Evolutionary conservation across 2,113 vertebrate species (phyloP).

Genomic region (Phylloscopus trochilus): DNA sequence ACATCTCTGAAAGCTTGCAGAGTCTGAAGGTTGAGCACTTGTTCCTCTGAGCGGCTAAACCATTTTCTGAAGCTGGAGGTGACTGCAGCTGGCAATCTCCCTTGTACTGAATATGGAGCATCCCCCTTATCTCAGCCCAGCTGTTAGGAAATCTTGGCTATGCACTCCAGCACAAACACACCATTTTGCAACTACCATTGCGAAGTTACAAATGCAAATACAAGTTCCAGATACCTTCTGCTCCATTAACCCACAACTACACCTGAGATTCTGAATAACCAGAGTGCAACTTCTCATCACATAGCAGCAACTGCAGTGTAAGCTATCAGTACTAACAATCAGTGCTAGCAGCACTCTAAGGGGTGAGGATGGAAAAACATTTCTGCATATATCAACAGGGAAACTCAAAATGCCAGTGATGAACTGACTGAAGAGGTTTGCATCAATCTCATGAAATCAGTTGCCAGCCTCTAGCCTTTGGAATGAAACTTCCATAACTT

Average conservation of each 20-base stretch:
- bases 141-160: not conserved
- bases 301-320: not conserved
- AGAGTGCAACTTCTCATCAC: not conserved
- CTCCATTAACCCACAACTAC: not conserved
- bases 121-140: not conserved
- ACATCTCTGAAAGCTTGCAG: not conserved
- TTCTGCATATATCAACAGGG: not conserved
- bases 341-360: not conserved
- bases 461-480: not conserved
- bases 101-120: not conserved
- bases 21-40: not conserved
- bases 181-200: constrained; percentile 11
- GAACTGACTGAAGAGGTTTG: not conserved
- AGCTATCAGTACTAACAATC: not conserved
- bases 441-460: not conserved
- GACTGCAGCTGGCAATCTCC: not conserved
- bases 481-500: not conserved
- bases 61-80: not conserved
- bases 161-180: not conserved
- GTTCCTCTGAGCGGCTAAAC: not conserved
- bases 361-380: not conserved
- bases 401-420: not conserved
- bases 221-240: not conserved
- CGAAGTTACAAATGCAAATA: not conserved
- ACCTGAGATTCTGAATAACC: not conserved